These are phyloP conservation scores for Polyploca ridens DNA, from an alignment of 2,888 invertebrate genomes.

Conservation along the genomic window DNA sequence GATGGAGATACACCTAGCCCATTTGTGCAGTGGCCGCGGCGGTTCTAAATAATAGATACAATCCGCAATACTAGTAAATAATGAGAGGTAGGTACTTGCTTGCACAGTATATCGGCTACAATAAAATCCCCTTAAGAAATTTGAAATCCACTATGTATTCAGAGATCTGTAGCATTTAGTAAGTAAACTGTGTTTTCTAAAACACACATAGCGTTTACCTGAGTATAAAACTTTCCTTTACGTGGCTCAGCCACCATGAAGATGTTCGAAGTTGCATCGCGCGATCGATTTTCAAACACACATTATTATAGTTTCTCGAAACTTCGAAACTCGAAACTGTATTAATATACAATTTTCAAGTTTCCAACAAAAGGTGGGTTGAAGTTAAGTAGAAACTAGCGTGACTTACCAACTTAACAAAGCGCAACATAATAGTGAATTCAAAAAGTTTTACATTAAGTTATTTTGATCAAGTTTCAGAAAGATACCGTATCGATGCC, in stretches of 20 bases:
- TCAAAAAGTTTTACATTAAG: constrained; percentile 28
- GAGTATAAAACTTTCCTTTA: not conserved
- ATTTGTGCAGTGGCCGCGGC: not conserved
- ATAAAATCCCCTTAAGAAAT: no score
- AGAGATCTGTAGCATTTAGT: not conserved
- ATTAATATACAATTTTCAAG: constrained; percentile 1
- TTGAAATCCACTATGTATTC: no score
- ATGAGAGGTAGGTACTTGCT: no score
- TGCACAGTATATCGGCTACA: no score
- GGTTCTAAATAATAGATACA: not conserved
- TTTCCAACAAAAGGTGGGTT: not conserved
- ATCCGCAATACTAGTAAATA: no score
- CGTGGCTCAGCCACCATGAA: constrained; percentile 1
- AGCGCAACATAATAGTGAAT: constrained; percentile 21
- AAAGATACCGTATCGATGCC: not conserved
- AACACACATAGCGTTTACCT: not conserved
- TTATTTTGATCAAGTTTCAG: constrained; percentile 16
- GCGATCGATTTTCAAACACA: not conserved
- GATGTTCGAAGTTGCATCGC: not conserved
- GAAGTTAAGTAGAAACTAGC: constrained; percentile 19
- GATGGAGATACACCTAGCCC: not conserved
- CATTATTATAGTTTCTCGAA: not conserved
- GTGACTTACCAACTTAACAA: constrained; percentile 27
- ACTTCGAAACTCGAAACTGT: no score
- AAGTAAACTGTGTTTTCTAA: not conserved